Conservation (phyloP, 1,140 invertebrate genomes). For the Littorina saxatilis region DNA sequence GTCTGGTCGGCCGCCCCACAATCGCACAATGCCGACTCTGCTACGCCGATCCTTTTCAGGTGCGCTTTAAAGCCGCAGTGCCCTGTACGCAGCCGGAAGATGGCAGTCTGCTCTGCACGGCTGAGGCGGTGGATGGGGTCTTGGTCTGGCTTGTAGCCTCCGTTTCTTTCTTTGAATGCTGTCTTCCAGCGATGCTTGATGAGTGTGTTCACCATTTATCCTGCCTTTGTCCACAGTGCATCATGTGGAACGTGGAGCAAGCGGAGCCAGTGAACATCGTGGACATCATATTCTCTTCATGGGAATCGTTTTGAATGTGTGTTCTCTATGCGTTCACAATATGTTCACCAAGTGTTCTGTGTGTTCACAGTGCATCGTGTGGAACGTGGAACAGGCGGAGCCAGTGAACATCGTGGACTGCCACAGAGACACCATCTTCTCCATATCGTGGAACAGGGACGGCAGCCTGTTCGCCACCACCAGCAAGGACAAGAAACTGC, state of each 20-base stretch:
- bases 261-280: conserved; percentile 92
- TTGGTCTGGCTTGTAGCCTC: too few species aligned
- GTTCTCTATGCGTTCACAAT: conserved; percentile 49
- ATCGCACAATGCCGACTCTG: too few species aligned
- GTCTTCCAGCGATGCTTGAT: too few species aligned
- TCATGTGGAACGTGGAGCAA: conserved; percentile 92
- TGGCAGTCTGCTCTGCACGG: too few species aligned
- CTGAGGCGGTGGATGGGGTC: too few species aligned
- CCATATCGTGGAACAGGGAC: conserved; percentile 92
- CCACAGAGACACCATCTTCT: conserved; percentile 93
- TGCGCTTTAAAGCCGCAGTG: too few species aligned
- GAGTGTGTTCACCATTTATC: conserved; percentile 63
- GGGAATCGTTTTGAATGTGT: neutral
- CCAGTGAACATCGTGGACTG: conserved; percentile 91
- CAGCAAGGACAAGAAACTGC: conserved; percentile 93
- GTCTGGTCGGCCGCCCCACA: too few species aligned
- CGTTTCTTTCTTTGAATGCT: too few species aligned
- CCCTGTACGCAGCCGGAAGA: too few species aligned
- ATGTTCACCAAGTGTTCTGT: neutral
- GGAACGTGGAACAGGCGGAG: conserved; percentile 96
- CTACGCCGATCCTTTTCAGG: too few species aligned
- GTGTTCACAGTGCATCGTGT: conserved; percentile 76
- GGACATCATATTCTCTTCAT: conserved; percentile 88
- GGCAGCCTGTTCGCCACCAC: conserved; percentile 94
- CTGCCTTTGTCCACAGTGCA: neutral